Evolutionary conservation across 2,113 vertebrate species (phyloP), one percentile per base, ranked within the genome.

Genomic region (Mola mola): DNA sequence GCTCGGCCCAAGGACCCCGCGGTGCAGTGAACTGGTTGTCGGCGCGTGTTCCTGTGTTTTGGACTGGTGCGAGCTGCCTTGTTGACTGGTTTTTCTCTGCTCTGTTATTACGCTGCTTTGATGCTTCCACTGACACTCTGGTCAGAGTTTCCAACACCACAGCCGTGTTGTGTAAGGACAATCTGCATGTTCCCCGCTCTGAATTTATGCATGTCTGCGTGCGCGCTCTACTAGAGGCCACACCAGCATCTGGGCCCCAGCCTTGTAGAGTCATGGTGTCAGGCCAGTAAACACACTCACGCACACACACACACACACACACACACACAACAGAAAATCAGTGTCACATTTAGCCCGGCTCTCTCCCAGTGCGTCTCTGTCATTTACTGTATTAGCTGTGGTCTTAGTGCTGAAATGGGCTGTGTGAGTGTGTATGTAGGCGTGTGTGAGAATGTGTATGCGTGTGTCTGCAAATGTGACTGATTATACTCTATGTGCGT

Each of bases 311-410:
- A 52, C 16, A 61, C 43, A 38, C 44, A 34, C 57, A 52, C 42
- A 66, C 31, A 56, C 59, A 67, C 57, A 40, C 84, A 52, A 28
- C 44, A 84, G 76, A 81, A 80, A 85, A 87, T 84, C 78, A 78
- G 78, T 79, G 84, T 81, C 75, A 68, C 83, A 83, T 86, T 89
- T 82, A 83, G 75, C 51, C 66, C 77, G 74, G 71, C 79, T 47
- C 44, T 69, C 22, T 72, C 81, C 69, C 81, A 82, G 74, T 69
- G 52, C 75, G 78, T 12, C 85, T 66, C 82, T 87, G 75, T 88
- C 83, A 87, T 89, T 89, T 81, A 78, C 79, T 81, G 83, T 81
- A 89, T 89, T 87, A 87, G 87, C 81, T 89, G 87, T 89, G 85
- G 87, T 87, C 81, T 78, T 34, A 15, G 85, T 84, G 85, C 84